Evolutionary conservation across 2,113 vertebrate genomes (phyloP).

Genomic region (Limnothrissa miodon): DNA sequence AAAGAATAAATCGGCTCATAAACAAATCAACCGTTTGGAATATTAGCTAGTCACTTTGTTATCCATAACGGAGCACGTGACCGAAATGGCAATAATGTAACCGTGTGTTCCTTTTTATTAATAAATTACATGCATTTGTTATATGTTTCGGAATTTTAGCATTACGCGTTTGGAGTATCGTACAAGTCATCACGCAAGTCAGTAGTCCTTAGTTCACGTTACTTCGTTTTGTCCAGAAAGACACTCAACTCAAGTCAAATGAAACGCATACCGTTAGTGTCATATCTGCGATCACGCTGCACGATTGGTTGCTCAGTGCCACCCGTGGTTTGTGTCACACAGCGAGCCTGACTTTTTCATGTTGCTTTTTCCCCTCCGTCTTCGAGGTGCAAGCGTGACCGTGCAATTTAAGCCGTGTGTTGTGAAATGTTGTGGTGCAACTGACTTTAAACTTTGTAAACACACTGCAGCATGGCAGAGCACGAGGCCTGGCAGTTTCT

Average conservation of each 20-base stretch:
- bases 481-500: conserved; percentile 27
- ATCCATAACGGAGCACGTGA: neutral
- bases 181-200: too few relatives aligned
- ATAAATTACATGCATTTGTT: too few relatives aligned
- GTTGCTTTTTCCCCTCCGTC: conserved; percentile 23
- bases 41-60: neutral
- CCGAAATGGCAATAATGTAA: neutral
- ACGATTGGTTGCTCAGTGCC: neutral
- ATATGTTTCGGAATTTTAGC: too few relatives aligned
- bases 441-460: conserved; percentile 48
- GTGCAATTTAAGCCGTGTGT: conserved; percentile 55
- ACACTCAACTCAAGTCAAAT: neutral
- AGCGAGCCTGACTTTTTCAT: conserved; percentile 41
- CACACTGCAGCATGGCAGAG: conserved; percentile 24
- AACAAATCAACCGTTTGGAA: too few relatives aligned
- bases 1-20: neutral
- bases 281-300: neutral
- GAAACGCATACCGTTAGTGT: neutral
- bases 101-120: neutral
- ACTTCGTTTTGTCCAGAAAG: too few relatives aligned
- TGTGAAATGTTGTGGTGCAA: conserved; percentile 58
- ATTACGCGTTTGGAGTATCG: too few relatives aligned
- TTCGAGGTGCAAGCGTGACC: conserved; percentile 39
- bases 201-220: too few relatives aligned
- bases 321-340: conserved; percentile 51